Evolutionary conservation across 2,113 vertebrate genomes (phyloP), one percentile per base, ranked within the genome.

Genomic region (Marmota flaviventris): DNA sequence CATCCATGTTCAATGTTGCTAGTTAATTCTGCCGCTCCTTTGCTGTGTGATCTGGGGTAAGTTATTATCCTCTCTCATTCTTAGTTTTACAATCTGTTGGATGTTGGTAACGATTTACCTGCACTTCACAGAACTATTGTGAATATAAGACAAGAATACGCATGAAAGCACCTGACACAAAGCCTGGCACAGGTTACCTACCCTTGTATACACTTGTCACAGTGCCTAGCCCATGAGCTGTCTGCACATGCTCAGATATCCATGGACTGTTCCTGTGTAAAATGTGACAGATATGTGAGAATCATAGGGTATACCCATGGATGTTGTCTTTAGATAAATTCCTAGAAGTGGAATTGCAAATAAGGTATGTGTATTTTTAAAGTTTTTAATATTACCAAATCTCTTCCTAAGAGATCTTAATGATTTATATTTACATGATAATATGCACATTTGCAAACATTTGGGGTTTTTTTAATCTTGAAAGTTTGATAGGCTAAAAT

Each of bases 141-240:
- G 45, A 82, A 87, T 87, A 91, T 69, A 37, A 94, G 91, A 83
- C 48, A 91, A 24, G 65, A 81, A 58, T 56, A 82, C 42, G 34
- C 69, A 53, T 37, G 48, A 85, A 75, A 73, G 29, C 5, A 20
- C n/a, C 10, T 11, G 61, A 24, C 17, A 16, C 1, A 37, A 34
- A 32, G 20, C 29, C 61, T 56, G 39, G 34, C 5, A 25, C 10
- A 5, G 24, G 87, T 48, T 37, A 75, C 65, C 73, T 51, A 13
- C 11, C 39, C n/a, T 20, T 18, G 14, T 2, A 18, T 20, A 63
- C 8, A 24, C 5, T 6, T 34, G 53, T 27, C 39, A 32, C 39
- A 27, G 42, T 13, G 8, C 14, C 61, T n/a, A 37, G 22, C 22
- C 27, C 20, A 58, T 1, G 48, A 51, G 45, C 72, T 39, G 17